A percentile compares a stretch with the other conserved stretches of the same genome.
phyloP scores from a whole-genome alignment of 1,140 invertebrate genomes.

The Epicauta chinensis region DNA sequence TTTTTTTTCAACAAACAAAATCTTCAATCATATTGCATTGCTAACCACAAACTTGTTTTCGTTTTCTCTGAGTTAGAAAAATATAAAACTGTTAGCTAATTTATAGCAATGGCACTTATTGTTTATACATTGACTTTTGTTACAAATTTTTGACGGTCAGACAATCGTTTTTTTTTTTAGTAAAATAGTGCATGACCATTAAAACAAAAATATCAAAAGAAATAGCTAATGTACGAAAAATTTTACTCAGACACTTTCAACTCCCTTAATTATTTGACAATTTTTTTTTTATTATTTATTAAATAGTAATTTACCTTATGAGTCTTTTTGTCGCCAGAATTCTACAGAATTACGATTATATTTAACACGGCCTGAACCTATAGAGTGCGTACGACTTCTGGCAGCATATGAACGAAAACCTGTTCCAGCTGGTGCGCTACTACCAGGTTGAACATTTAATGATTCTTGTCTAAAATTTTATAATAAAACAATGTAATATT shows the following conservation, averaged over 20 bases:
- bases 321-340: conserved; percentile 36
- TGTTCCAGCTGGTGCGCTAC: conserved; percentile 37
- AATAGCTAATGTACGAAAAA: conserved; percentile 8
- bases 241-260: conserved; percentile 9
- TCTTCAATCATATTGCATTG: conserved; percentile 17
- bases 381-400: conserved; percentile 37
- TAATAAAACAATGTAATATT: neutral
- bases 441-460: conserved; percentile 30
- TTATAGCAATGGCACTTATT: conserved; percentile 34
- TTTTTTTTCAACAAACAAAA: conserved; percentile 12
- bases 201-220: conserved; percentile 16
- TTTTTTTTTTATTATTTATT: conserved; percentile 7
- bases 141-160: conserved; percentile 20
- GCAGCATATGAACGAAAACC: conserved; percentile 28
- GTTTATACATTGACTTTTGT: conserved; percentile 18
- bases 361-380: conserved; percentile 43
- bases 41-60: conserved; percentile 4
- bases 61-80: conserved; percentile 29
- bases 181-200: conserved; percentile 1
- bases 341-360: conserved; percentile 26
- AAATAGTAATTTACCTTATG: conserved; percentile 10
- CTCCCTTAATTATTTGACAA: conserved; percentile 11
- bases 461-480: conserved; percentile 7
- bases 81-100: conserved; percentile 33
- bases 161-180: conserved; percentile 15